Base-by-base conservation (phyloP, 1,140 invertebrate species). In the Hyles vespertilio region DNA sequence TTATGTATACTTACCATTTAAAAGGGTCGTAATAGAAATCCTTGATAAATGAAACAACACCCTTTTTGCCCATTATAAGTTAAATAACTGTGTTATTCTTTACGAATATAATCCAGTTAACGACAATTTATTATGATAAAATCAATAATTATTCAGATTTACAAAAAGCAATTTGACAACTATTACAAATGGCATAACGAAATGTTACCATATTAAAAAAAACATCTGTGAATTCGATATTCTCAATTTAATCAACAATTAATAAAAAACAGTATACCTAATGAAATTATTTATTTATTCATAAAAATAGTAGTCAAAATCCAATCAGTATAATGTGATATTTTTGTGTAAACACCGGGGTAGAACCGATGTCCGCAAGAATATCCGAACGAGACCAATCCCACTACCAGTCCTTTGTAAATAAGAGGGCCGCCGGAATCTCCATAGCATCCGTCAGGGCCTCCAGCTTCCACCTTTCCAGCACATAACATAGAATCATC, bases 401-500 rank as follows among this genome's bases (percentile, higher is more conserved):
- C 92, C 11, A 90, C 79, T 0, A 92, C 86, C 5, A 85, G 63
- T 5, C 81, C 81, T 63, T 84, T 81, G 50, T 87, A 79, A 49
- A 87, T 63, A 6, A 93, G 33, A 0, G 92, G 91, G 3, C 92
- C 92, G 33, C 92, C 92, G 3, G 91, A 91, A 63, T 93, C 92
- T 0, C 92, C 91, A 56, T 89, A 89, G 57, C 91, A 92, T 2
- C 87, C 89, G 47, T 89, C 88, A 0, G 79, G 69, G 0, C 84
- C 84, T 7, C 81, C 84, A 5, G 77, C 54, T 33, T 88, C 84
- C 3, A 80, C 56, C 11, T 69, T 62, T 8, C 94, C 94, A 51
- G 94, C 94, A 73, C 95, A 96, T 12, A 95, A 77, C 92, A 95
- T 94, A 9, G 91, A 92, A 5, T 91, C 75, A 1, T 91, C 91